These are phyloP conservation scores for Synanthedon myopaeformis DNA, from an alignment of 2,888 invertebrate species.

Conservation along the genomic window DNA sequence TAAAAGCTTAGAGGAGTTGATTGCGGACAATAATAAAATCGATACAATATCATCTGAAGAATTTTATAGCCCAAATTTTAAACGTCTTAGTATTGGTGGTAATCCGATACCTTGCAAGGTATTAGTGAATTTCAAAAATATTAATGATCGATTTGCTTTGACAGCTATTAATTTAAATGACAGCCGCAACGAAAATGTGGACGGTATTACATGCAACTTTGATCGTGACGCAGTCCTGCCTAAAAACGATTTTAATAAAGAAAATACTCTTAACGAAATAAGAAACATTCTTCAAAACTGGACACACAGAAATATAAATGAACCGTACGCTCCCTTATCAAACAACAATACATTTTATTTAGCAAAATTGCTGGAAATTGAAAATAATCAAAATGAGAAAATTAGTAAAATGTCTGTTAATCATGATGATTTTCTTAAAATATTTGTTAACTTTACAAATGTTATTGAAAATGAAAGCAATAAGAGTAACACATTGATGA, in stretches of 20 bases:
- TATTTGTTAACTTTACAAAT: not conserved
- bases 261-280: conserved; percentile 14
- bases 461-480: conserved; percentile 4
- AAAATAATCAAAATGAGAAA: not conserved
- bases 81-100: conserved; percentile 38
- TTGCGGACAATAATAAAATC: conserved; percentile 42
- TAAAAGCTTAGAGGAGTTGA: conserved; percentile 21
- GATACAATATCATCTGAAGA: conserved; percentile 22
- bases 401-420: too few species aligned
- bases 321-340: not conserved
- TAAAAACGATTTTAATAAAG: conserved; percentile 2
- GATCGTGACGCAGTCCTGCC: not conserved
- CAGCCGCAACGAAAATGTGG: conserved; percentile 18
- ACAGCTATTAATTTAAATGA: conserved; percentile 25
- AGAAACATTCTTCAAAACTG: conserved; percentile 16
- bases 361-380: not conserved
- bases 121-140: conserved; percentile 24
- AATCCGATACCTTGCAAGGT: conserved; percentile 42
- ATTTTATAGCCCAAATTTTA: conserved; percentile 25
- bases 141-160: conserved; percentile 14
- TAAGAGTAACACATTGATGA: conserved; percentile 13
- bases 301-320: not conserved
- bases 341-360: conserved; percentile 5
- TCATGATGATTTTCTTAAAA: not conserved
- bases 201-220: conserved; percentile 22